Evolutionary conservation across 2,888 invertebrate species (phyloP), one percentile per base, ranked within the genome.

Genomic region (Pseudolycoriella hygida): DNA sequence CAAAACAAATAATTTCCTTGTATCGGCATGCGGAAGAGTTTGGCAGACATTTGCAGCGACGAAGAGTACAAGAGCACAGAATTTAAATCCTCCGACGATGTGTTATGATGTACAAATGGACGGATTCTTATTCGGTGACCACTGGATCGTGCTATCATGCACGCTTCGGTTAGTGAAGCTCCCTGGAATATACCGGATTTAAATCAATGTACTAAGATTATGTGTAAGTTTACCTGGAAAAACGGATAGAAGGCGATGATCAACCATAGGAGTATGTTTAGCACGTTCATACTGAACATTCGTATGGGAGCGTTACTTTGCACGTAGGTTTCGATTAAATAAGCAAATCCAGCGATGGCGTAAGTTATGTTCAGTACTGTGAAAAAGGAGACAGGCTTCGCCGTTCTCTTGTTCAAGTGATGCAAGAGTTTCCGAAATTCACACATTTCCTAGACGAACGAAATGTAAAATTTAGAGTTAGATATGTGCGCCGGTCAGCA

Each of bases 101-200:
- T 81, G 54, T 78, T 77, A 59, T 83, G 82, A 64, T 86, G 84
- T 2, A 83, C 77, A 58, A 82, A 86, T 0, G 86, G 86, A 2
- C 84, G 71, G 12, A 78, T 76, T 44, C 84, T 72, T 43, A 85
- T 72, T 61, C 83, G 81, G 61, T 86, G 85, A 0, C 87, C 87
- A 45, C 80, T 76, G 15, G 71, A 71, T 60, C 77, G 77, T n/a
- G 83, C 73, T 51, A 71, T 71, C 17, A 74, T 71, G 54, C 85
- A 86, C 37, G 80, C 77, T 10, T 73, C 72, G 1, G 84, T 77
- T 49, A 87, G 67, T 44, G 82, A 71, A 1, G 85, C 80, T 15
- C 85, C 86, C 77, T 84, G n/a, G n/a, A n/a, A n/a, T n/a, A n/a
- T n/a, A 62, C 41, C 69, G 31, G 11, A 31, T 31, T 8, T 8